Conservation (phyloP, 2,113 vertebrate species). For the Planiliza haematocheilus region DNA sequence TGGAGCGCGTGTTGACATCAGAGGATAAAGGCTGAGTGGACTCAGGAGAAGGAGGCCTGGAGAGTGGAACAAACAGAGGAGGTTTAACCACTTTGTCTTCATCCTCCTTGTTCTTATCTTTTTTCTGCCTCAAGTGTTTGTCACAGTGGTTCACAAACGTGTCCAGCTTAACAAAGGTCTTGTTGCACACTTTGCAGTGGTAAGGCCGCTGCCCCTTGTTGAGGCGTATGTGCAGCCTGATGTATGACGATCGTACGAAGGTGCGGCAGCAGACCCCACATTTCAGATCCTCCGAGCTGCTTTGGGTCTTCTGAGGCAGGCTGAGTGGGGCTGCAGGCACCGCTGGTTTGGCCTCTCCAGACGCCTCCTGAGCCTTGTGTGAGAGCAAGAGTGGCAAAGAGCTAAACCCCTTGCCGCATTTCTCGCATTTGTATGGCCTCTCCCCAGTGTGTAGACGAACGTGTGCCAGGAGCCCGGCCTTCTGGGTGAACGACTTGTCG, state of each 20-base stretch:
- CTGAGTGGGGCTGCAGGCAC: neutral
- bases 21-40: slow-evolving; percentile 38
- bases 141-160: slow-evolving; percentile 80
- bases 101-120: slow-evolving; percentile 44
- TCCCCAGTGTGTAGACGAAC: slow-evolving; percentile 68
- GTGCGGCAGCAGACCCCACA: slow-evolving; percentile 80
- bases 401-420: slow-evolving; percentile 74
- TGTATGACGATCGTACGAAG: slow-evolving; percentile 75
- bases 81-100: slow-evolving; percentile 67
- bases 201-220: slow-evolving; percentile 66
- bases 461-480: slow-evolving; percentile 77
- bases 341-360: slow-evolving; percentile 31
- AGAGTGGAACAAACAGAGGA: slow-evolving; percentile 61
- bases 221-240: slow-evolving; percentile 72
- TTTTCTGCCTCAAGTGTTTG: slow-evolving; percentile 74
- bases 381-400: slow-evolving; percentile 71
- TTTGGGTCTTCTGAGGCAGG: slow-evolving; percentile 64
- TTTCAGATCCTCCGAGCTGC: slow-evolving; percentile 56
- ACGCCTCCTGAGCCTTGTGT: slow-evolving; percentile 71
- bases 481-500: slow-evolving; percentile 79
- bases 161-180: slow-evolving; percentile 72
- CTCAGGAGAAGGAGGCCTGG: slow-evolving; percentile 41
- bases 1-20: slow-evolving; percentile 81
- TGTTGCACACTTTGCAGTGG: slow-evolving; percentile 84
- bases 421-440: slow-evolving; percentile 73